Evolutionary conservation across 1,140 invertebrate genomes (phyloP).

Genomic region (Cephus cinctus): DNA sequence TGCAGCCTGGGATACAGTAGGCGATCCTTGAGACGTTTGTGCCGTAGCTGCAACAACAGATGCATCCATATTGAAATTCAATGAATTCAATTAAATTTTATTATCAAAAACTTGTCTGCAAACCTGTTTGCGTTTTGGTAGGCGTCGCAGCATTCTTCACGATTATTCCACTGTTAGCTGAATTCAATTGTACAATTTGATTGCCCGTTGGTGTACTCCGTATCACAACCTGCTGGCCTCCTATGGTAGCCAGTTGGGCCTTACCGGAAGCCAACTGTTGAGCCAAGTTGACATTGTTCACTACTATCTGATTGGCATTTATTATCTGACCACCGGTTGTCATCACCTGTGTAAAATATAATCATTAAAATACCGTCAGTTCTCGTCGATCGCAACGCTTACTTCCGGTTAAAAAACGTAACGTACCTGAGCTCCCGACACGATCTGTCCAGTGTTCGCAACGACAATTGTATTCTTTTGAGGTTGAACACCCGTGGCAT

Average conservation of each 20-base stretch:
- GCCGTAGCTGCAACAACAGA: too few species aligned
- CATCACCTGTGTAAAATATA: conserved; percentile 50
- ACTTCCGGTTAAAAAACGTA: conserved; percentile 5
- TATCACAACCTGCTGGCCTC: conserved; percentile 80
- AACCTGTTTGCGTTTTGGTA: conserved; percentile 38
- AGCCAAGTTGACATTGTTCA: conserved; percentile 71
- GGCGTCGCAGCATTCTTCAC: conserved; percentile 42
- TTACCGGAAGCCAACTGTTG: conserved; percentile 77
- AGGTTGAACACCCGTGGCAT: conserved; percentile 24
- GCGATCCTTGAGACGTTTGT: background rate
- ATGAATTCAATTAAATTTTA: too few species aligned
- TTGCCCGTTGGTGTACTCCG: conserved; percentile 67
- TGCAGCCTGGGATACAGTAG: background rate
- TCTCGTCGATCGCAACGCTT: background rate
- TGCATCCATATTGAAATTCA: background rate
- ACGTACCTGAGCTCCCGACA: conserved; percentile 44
- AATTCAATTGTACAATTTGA: conserved; percentile 60
- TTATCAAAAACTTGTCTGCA: too few species aligned
- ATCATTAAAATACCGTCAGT: conserved; percentile 12
- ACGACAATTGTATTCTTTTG: conserved; percentile 45
- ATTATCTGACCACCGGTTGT: conserved; percentile 46
- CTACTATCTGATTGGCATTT: conserved; percentile 66
- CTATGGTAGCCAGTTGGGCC: conserved; percentile 77
- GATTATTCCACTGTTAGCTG: conserved; percentile 44
- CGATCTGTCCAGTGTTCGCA: conserved; percentile 46